These are phyloP conservation scores for Cheilosia vernalis DNA, from an alignment of 2,888 invertebrate species.

Conservation along the genomic window DNA sequence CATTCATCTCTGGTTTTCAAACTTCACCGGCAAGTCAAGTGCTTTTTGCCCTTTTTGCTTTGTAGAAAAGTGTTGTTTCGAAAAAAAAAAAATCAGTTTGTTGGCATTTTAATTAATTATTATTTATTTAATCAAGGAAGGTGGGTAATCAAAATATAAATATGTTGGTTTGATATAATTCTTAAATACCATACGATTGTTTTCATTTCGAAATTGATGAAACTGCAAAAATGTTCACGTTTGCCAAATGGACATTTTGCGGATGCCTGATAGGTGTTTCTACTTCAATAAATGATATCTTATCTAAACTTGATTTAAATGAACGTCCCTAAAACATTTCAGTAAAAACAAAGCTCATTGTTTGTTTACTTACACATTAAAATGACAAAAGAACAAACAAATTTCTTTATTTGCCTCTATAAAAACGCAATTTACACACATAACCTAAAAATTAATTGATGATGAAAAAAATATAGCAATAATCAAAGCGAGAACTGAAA, in stretches of 20 bases:
- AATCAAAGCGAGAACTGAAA: neutral
- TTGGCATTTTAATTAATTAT: slow-evolving; percentile 13
- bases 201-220: neutral
- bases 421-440: neutral
- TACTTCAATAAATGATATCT: slow-evolving; percentile 9
- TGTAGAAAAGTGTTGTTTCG: slow-evolving; percentile 20
- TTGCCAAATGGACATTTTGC: slow-evolving; percentile 4
- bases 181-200: neutral
- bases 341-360: neutral
- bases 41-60: neutral
- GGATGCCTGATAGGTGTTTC: slow-evolving; percentile 5
- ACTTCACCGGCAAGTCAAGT: slow-evolving; percentile 8
- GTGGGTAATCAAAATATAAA: slow-evolving; percentile 18
- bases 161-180: neutral
- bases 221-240: neutral
- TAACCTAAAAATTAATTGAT: slow-evolving; percentile 14
- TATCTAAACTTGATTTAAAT: neutral
- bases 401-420: slow-evolving; percentile 5
- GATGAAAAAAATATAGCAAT: neutral
- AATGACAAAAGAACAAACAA: neutral
- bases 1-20: no score
- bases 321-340: neutral
- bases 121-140: slow-evolving; percentile 21
- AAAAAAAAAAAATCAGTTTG: neutral
- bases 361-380: neutral